phyloP scores from a whole-genome alignment of 1,140 invertebrate genomes.

The Drosophila cardini region DNA sequence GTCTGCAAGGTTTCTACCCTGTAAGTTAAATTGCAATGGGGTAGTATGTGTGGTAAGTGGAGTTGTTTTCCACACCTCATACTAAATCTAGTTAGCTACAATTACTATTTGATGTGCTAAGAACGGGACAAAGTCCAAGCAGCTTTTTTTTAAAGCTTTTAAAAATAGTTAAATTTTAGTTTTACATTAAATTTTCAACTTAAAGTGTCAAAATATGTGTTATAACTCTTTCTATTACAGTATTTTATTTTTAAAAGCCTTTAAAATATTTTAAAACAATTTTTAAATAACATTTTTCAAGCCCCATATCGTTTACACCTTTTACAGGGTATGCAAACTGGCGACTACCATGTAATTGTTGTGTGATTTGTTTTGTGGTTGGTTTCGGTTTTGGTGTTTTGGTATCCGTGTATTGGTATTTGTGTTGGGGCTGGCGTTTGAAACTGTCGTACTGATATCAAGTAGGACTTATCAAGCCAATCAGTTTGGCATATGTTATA shows the following conservation, averaged over 20 bases:
- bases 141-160: too few species aligned
- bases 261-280: not conserved
- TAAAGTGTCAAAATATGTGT: too few species aligned
- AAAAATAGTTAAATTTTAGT: too few species aligned
- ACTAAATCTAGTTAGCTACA: not conserved
- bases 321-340: not conserved
- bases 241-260: not conserved
- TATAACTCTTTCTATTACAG: too few species aligned
- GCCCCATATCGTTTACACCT: not conserved
- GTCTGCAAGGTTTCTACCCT: conserved; percentile 47
- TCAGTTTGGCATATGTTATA: conserved; percentile 56
- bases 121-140: too few species aligned
- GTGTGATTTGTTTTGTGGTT: conserved; percentile 24
- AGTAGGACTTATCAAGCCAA: conserved; percentile 47
- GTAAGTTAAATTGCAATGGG: not conserved
- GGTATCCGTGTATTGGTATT: conserved; percentile 10
- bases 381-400: conserved; percentile 10
- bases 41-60: not conserved
- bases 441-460: conserved; percentile 26
- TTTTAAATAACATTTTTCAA: not conserved
- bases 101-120: too few species aligned
- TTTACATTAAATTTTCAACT: too few species aligned
- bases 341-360: not conserved
- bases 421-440: conserved; percentile 25
- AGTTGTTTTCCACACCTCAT: too few species aligned